Base-by-base conservation (phyloP, 2,888 invertebrate genomes). In the Thera obeliscata region DNA sequence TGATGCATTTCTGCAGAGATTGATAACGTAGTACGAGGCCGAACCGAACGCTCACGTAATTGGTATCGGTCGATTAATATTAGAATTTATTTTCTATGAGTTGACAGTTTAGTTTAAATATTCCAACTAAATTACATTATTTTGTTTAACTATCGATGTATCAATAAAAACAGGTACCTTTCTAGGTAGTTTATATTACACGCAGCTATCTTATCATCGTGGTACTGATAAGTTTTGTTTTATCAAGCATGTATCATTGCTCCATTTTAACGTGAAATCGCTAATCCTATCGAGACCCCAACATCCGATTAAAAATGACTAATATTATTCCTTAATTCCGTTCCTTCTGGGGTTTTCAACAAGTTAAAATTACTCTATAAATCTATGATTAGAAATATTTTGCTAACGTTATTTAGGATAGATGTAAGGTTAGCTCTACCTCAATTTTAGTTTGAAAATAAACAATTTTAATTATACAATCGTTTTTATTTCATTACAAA, bases 31-130 rank as follows among this genome's bases (percentile, higher is more conserved):
- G 79, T 84, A 85, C 87, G 87, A 90, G 88, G 87, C 87, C 86
- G 83, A 86, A 87, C 86, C 86, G 83, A 86, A 87, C 86, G 82
- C 83, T 88, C 87, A 84, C 86, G 86, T 91, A 90, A 91, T 91
- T 89, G 90, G 88, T 86, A 88, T 88, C 86, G 87, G 89, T 89
- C 87, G 86, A 89, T 89, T 90, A 90, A 88, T 88, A 87, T 86
- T 84, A 84, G 84, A 90, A 90, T 91, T 90, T 89, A 91, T 90
- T 87, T 86, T 84, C 86, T 86, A 88, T 87, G 89, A 87, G 85
- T 87, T 88, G 89, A 88, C 89, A 87, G 83, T 35, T 62, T 43
- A 55, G 46, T 61, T 57, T 61, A 5, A 46, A 41, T 56, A 58
- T 52, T 52, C n/a, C 36, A 52, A 36, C 12, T 61, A 63, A 65